Evolutionary conservation across 2,797 vertebrate species (phyloP), one percentile per base, ranked within the genome.

Genomic region (Leucoraja ocellata): DNA sequence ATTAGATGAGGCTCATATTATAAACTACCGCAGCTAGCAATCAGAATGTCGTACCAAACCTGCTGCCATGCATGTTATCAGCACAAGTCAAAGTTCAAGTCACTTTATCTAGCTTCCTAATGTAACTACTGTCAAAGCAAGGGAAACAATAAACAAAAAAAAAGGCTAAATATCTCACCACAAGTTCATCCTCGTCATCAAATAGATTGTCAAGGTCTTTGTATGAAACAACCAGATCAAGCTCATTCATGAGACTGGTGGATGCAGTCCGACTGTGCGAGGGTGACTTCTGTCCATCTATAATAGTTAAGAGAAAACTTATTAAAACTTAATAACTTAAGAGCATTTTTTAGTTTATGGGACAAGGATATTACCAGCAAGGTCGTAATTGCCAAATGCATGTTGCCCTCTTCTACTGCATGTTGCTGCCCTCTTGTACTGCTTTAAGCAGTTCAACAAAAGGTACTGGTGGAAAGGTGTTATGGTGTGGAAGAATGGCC

Each of bases 201-300:
- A 99, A 99, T 95, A 99, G 97, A 97, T 99, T 99, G 97, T 99
- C 99, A 94, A 99, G 97, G 96, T 99, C 99, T 13, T 98, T 98
- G 91, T 98, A 98, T 93, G 99, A 99, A 94, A 99, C 98, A 94
- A 97, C 98, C 94, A 99, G 95, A 95, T 99, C 99, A 0, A 97
- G 98, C 96, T 98, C 98, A 36, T 99, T 97, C 95, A 99, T 98
- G 95, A 99, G 97, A 96, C 98, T 99, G 78, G 98, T 98, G 90
- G 98, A 98, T 93, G 98, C 97, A 92, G 97, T 98, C 94, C 98
- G 98, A 94, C 97, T 98, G 94, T 98, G 97, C 95, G 97, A 97
- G 58, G 97, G 96, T 74, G 97, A 95, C 77, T 96, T 97, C 93
- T 98, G 98, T 95, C 97, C 97, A 95, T 99, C 98, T 98, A 94